Evolutionary conservation across 1,140 invertebrate genomes (phyloP).

Genomic region (Drosophila tropicalis): DNA sequence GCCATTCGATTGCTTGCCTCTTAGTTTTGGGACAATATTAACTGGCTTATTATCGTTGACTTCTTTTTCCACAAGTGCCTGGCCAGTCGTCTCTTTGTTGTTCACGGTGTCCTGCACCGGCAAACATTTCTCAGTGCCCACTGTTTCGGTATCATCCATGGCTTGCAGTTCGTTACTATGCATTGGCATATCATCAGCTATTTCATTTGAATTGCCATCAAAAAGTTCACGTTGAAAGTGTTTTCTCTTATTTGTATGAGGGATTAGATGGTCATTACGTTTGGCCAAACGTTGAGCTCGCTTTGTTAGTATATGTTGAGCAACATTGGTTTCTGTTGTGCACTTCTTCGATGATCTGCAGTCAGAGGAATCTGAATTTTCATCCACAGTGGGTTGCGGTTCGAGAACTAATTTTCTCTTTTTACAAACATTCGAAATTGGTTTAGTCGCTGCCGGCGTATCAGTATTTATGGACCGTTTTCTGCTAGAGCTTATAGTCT

Average conservation of each 20-base stretch:
- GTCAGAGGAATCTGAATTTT: constrained; percentile 65
- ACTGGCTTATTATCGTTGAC: constrained; percentile 55
- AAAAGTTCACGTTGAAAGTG: constrained; percentile 61
- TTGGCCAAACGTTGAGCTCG: constrained; percentile 69
- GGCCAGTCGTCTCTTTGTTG: constrained; percentile 27
- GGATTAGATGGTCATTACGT: constrained; percentile 81
- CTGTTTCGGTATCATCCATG: constrained; percentile 2
- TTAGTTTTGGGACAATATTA: constrained; percentile 81
- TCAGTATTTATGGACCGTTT: constrained; percentile 38
- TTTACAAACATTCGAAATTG: constrained; percentile 37
- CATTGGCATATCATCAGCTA: constrained; percentile 5
- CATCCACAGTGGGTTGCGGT: constrained; percentile 6
- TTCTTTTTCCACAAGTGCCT: constrained; percentile 37
- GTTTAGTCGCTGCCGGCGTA: constrained; percentile 6
- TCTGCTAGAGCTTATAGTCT: constrained; percentile 9
- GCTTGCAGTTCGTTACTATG: neutral
- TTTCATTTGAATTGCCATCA: constrained; percentile 20
- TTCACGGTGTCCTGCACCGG: constrained; percentile 4
- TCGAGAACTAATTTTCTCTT: constrained; percentile 33
- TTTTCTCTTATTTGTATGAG: constrained; percentile 72
- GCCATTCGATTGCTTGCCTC: constrained; percentile 83
- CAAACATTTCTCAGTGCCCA: constrained; percentile 13
- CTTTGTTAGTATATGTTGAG: constrained; percentile 59
- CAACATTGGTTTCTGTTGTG: constrained; percentile 41
- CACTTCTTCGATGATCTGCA: constrained; percentile 51